A percentile compares a stretch with the other conserved stretches of the same genome.
Conservation (phyloP, 1,140 invertebrate genomes). For the Dendrolimus punctatus region DNA sequence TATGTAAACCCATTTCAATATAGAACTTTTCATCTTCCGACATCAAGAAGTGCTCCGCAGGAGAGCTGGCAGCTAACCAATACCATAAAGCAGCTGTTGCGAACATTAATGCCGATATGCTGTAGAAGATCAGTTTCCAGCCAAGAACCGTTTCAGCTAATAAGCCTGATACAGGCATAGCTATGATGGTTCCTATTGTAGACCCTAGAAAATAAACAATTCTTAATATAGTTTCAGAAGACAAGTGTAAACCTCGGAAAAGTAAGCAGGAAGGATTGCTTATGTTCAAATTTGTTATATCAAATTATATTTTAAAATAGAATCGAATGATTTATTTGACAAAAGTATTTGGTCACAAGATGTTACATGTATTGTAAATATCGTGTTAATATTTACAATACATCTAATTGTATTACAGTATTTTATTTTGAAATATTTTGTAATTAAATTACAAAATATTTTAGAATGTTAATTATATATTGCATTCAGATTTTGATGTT, state of each 20-base stretch:
- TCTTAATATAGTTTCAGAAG: background rate
- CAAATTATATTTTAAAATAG: background rate
- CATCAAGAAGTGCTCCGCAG: slow-evolving; percentile 74
- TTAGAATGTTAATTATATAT: too few relatives aligned
- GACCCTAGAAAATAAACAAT: slow-evolving; percentile 60
- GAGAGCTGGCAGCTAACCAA: slow-evolving; percentile 77
- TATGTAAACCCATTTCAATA: slow-evolving; percentile 67
- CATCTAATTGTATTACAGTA: too few relatives aligned
- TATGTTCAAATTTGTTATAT: background rate
- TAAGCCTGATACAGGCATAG: slow-evolving; percentile 79
- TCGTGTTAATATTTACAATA: too few relatives aligned
- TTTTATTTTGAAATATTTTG: too few relatives aligned
- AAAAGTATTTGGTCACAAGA: too few relatives aligned
- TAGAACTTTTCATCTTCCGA: slow-evolving; percentile 74
- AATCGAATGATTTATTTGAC: too few relatives aligned
- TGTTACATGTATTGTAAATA: too few relatives aligned
- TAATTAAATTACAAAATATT: too few relatives aligned
- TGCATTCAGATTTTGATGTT: too few relatives aligned
- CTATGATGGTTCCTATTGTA: slow-evolving; percentile 81
- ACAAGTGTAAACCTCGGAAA: background rate
- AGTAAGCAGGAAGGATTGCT: background rate
- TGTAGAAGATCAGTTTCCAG: slow-evolving; percentile 87
- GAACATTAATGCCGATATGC: slow-evolving; percentile 77
- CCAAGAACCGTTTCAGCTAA: slow-evolving; percentile 77
- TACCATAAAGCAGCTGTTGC: slow-evolving; percentile 77